Base-by-base conservation (phyloP, 2,888 invertebrate species). In the Drosophila gaucha region DNA sequence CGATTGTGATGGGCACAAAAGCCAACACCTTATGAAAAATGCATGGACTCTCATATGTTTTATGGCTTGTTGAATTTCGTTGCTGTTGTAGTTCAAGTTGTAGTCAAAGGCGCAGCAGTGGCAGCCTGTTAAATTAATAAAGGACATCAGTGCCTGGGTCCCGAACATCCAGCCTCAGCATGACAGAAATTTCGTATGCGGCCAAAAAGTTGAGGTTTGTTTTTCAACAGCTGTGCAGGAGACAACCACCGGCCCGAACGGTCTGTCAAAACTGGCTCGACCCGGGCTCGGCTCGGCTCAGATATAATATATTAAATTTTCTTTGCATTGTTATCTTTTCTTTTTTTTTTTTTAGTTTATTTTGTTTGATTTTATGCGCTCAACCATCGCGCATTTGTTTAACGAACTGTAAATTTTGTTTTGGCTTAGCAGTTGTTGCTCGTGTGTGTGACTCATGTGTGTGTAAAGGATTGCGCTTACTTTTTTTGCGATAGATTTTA, bases 21-120 rank as follows among this genome's bases (percentile, higher is more conserved):
- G 89, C 88, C 88, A 89, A 67, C 89, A 89, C 82, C 90, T 90
- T 79, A 90, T 90, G 88, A 89, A 90, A 90, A 89, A 90, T 90
- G 90, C 89, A 90, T 88, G 78, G 74, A 49, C 76, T 66, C 88
- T 88, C 90, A 90, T 89, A 89, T 89, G 89, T 89, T 90, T 89
- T 89, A 89, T 87, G 86, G 89, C 85, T 87, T 90, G 90, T 90
- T 90, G 89, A 89, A 88, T 88, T 83, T 77, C 79, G 86, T 74
- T 74, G 75, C 70, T 51, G 63, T 66, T 74, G 80, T 80, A 74
- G 76, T 76, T 80, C 77, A 82, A 82, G 86, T 86, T 82, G 80
- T 84, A 77, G 80, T 74, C 82, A 86, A 82, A 82, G 82, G 80
- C 84, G 74, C 79, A 67, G 74, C 76, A 67, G 38, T 24, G 67